phyloP scores from a whole-genome alignment of 2,888 invertebrate genomes.

The Poecilus cupreus region DNA sequence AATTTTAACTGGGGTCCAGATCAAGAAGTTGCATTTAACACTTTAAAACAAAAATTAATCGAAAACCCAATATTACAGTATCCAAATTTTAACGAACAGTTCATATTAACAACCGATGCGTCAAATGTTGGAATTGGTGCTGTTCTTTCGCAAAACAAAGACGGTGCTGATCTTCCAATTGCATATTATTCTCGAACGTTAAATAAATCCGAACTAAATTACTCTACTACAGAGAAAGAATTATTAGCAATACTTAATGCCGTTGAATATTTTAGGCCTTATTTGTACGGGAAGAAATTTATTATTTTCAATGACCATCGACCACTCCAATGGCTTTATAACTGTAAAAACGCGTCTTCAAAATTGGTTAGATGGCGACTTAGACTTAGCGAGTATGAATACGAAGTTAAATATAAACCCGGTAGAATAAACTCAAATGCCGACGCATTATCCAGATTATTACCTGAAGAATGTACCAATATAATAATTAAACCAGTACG shows the following conservation, averaged over 20 bases:
- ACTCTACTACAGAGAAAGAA: constrained; percentile 58
- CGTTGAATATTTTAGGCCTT: constrained; percentile 57
- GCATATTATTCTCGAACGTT: constrained; percentile 59
- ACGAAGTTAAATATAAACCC: constrained; percentile 65
- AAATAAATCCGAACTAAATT: constrained; percentile 54
- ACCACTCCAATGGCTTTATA: constrained; percentile 65
- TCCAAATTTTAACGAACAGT: constrained; percentile 31
- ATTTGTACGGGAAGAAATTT: too few species aligned
- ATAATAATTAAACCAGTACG: constrained; percentile 23
- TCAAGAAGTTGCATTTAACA: constrained; percentile 14
- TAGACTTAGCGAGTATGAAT: constrained; percentile 65
- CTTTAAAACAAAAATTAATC: constrained; percentile 23
- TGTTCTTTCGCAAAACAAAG: constrained; percentile 41
- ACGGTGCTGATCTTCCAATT: constrained; percentile 50
- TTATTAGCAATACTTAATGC: constrained; percentile 57
- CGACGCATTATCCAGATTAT: constrained; percentile 64
- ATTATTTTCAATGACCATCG: constrained; percentile 65
- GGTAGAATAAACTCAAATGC: constrained; percentile 65
- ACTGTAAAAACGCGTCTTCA: constrained; percentile 64
- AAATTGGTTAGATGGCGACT: too few species aligned
- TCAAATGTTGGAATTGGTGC: constrained; percentile 51
- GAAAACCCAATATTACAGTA: constrained; percentile 39
- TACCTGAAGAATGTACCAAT: neutral
- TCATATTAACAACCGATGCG: constrained; percentile 50
- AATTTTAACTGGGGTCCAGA: constrained; percentile 60